These are phyloP conservation scores for Apostichopus japonicus DNA, from an alignment of 35 echinoderm and acorn worm species.

Conservation along the genomic window DNA sequence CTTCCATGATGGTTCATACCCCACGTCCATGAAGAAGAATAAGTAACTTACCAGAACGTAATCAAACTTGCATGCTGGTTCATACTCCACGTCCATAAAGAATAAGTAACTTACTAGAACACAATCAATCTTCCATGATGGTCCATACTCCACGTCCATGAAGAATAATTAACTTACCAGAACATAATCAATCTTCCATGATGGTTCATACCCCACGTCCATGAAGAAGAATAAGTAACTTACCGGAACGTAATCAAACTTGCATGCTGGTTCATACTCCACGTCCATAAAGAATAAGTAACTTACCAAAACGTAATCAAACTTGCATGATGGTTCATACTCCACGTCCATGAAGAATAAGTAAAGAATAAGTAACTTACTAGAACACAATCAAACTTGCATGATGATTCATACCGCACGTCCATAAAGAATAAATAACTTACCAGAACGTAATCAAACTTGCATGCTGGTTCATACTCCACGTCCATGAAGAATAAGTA, in stretches of 20 bases:
- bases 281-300: background rate
- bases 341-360: conserved; percentile 8
- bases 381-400: too few species aligned
- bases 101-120: background rate
- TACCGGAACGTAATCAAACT: conserved; percentile 14
- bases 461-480: background rate
- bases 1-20: background rate
- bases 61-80: conserved; percentile 21
- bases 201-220: background rate
- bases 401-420: too few species aligned
- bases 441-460: conserved; percentile 20
- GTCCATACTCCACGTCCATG: background rate
- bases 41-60: conserved; percentile 10
- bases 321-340: background rate
- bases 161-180: background rate
- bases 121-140: conserved; percentile 16
- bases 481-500: conserved; percentile 12
- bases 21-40: conserved; percentile 5
- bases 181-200: too few species aligned
- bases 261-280: background rate
- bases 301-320: conserved; percentile 31
- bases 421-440: background rate
- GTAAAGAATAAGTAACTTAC: background rate
- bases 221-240: background rate
- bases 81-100: background rate